Evolutionary conservation across 2,888 invertebrate species (phyloP).

Genomic region (Acrobasis consociella): DNA sequence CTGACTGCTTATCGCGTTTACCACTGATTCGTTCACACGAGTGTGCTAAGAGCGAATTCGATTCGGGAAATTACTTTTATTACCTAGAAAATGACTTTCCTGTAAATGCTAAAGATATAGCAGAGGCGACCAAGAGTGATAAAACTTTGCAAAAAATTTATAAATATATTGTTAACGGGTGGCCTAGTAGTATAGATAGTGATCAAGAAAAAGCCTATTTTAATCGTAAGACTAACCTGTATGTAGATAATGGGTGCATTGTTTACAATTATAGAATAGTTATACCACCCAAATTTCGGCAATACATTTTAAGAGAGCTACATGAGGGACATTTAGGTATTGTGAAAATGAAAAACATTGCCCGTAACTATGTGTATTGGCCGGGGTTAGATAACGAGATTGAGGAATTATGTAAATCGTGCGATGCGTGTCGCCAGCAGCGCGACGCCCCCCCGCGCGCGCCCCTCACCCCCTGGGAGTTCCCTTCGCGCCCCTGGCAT

Average conservation of each 20-base stretch:
- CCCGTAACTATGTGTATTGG: not conserved
- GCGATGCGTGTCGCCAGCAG: not conserved
- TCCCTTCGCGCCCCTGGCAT: not conserved
- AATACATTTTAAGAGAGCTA: not conserved
- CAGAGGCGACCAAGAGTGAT: not conserved
- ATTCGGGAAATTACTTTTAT: not conserved
- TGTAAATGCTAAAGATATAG: not conserved
- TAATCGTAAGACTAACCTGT: not conserved
- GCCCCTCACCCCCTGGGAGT: not conserved
- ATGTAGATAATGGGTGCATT: not conserved
- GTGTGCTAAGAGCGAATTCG: not conserved
- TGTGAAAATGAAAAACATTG: constrained; percentile 1
- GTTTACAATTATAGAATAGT: not conserved
- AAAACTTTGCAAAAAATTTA: not conserved
- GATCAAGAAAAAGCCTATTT: not conserved
- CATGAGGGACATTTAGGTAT: not conserved
- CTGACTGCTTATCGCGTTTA: constrained; percentile 34
- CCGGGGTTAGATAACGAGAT: not conserved
- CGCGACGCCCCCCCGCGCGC: not conserved
- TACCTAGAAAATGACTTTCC: not conserved
- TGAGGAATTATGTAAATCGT: not conserved
- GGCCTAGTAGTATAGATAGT: not conserved
- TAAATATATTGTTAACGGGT: not conserved
- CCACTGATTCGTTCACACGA: constrained; percentile 16
- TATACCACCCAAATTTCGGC: not conserved